phyloP scores from a whole-genome alignment of 2,113 vertebrate species.

The Nibea albiflora region DNA sequence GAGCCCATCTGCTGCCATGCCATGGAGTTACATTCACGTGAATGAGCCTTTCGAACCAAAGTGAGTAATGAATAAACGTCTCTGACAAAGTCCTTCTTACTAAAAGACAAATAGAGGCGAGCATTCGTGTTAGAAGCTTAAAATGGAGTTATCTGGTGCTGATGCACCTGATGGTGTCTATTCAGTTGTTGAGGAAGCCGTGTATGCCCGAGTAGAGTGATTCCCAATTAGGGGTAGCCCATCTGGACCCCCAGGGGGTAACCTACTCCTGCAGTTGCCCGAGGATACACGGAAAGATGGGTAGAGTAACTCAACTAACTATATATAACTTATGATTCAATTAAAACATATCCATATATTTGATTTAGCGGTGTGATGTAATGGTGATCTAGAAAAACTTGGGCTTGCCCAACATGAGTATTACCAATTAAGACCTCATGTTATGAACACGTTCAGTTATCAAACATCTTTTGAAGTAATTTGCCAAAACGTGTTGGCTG shows the following conservation, averaged over 20 bases:
- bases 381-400: too few relatives aligned
- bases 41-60: slow-evolving; percentile 65
- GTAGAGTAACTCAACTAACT: background rate
- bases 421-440: too few relatives aligned
- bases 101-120: slow-evolving; percentile 22
- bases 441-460: too few relatives aligned
- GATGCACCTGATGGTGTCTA: slow-evolving; percentile 54
- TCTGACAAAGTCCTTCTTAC: slow-evolving; percentile 47
- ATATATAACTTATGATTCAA: background rate
- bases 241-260: background rate
- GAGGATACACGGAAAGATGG: background rate
- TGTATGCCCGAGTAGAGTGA: background rate
- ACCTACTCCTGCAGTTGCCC: background rate
- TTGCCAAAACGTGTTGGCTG: too few relatives aligned
- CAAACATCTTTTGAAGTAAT: background rate
- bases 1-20: slow-evolving; percentile 71
- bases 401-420: too few relatives aligned
- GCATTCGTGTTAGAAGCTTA: slow-evolving; percentile 10
- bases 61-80: slow-evolving; percentile 57
- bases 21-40: slow-evolving; percentile 52
- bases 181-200: slow-evolving; percentile 5
- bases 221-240: background rate
- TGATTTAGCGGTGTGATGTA: too few relatives aligned
- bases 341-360: background rate
- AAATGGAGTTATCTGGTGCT: slow-evolving; percentile 18